These are phyloP conservation scores for Catocala fraxini DNA, from an alignment of 2,888 invertebrate genomes.

Conservation along the genomic window DNA sequence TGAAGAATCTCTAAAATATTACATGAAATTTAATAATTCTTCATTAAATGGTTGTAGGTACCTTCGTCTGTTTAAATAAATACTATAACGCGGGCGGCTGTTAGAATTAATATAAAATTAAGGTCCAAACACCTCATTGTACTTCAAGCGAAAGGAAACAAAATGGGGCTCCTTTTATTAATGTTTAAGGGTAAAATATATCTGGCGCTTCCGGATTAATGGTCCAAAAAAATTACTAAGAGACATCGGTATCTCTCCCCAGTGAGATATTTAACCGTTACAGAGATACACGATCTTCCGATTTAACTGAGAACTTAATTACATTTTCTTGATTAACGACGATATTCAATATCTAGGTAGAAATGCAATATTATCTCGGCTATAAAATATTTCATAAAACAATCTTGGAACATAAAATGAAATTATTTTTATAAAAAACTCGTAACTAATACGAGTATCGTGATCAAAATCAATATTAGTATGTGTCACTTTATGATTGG, in stretches of 20 bases:
- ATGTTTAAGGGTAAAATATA: constrained; percentile 5
- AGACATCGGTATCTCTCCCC: constrained; percentile 39
- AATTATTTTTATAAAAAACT: too few species aligned
- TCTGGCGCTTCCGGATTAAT: constrained; percentile 24
- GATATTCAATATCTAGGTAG: constrained; percentile 8
- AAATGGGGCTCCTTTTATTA: not conserved
- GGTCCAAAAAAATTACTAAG: constrained; percentile 34
- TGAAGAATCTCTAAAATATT: too few species aligned
- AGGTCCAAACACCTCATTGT: not conserved
- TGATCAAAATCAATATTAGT: too few species aligned
- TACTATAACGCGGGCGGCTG: too few species aligned
- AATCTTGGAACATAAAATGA: too few species aligned
- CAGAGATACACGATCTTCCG: constrained; percentile 35
- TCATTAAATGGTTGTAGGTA: too few species aligned
- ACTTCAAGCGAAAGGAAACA: not conserved
- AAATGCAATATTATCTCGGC: too few species aligned
- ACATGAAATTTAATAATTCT: too few species aligned
- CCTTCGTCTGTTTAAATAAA: too few species aligned
- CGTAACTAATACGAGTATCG: too few species aligned
- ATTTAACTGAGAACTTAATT: constrained; percentile 41
- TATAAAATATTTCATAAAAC: too few species aligned
- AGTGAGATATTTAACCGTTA: constrained; percentile 36
- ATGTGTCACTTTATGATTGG: too few species aligned
- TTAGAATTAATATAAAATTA: not conserved
- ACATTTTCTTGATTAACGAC: constrained; percentile 27